Evolutionary conservation across 1,140 invertebrate genomes (phyloP).

Genomic region (Araneus ventricosus): DNA sequence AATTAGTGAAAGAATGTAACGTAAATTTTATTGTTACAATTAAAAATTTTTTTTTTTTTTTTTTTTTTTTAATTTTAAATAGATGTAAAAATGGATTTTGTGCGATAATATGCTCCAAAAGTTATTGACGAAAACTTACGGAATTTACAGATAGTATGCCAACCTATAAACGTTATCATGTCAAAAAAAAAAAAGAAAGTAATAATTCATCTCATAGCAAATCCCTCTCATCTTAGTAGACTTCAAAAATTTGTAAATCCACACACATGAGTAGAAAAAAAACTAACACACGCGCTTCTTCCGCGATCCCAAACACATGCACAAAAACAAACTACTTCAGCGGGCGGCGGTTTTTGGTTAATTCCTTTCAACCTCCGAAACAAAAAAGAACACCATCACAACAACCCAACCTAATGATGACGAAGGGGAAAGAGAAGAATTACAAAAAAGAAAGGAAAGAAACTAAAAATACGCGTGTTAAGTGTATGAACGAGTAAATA

Average conservation of each 20-base stretch:
- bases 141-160: too few relatives aligned
- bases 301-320: not conserved
- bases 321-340: slow-evolving; percentile 17
- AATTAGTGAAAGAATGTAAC: too few relatives aligned
- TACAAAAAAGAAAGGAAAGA: not conserved
- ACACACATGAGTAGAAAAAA: not conserved
- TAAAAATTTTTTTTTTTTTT: too few relatives aligned
- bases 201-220: not conserved
- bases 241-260: too few relatives aligned
- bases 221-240: not conserved
- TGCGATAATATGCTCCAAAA: too few relatives aligned
- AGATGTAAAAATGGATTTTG: too few relatives aligned
- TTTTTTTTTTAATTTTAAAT: too few relatives aligned
- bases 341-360: not conserved
- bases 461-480: not conserved
- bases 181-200: too few relatives aligned
- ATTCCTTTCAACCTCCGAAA: not conserved
- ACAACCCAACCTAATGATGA: not conserved
- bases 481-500: slow-evolving; percentile 30
- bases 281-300: not conserved
- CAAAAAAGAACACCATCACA: not conserved
- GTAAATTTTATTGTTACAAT: too few relatives aligned
- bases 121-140: too few relatives aligned
- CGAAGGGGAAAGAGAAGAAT: not conserved
- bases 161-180: too few relatives aligned